These are phyloP conservation scores for Sitophilus oryzae DNA, from an alignment of 1,140 invertebrate species.

Conservation along the genomic window DNA sequence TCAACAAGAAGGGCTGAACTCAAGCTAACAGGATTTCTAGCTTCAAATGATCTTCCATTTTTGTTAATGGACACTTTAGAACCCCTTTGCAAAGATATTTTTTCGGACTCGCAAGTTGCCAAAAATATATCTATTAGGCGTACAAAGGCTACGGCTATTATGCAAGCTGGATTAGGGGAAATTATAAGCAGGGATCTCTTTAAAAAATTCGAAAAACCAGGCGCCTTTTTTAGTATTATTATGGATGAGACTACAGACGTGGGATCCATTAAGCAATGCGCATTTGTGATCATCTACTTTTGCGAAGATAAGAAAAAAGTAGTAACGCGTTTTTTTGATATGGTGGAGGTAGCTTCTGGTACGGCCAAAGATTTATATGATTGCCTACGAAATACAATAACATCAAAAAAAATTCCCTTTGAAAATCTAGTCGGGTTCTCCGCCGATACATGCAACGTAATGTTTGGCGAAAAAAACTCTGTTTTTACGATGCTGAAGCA, in stretches of 20 bases:
- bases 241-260: slow-evolving; percentile 3
- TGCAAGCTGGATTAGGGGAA: too few species aligned
- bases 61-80: too few species aligned
- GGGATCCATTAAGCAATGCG: neutral
- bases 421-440: slow-evolving; percentile 38
- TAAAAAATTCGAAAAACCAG: too few species aligned
- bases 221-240: slow-evolving; percentile 1
- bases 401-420: slow-evolving; percentile 31
- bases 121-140: too few species aligned
- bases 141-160: too few species aligned
- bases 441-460: slow-evolving; percentile 40
- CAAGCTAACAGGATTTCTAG: too few species aligned
- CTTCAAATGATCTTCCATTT: too few species aligned
- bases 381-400: slow-evolving; percentile 22
- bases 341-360: slow-evolving; percentile 24
- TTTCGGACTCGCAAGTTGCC: too few species aligned
- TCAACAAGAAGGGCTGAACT: too few species aligned
- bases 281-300: slow-evolving; percentile 13
- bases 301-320: neutral
- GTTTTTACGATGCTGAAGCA: slow-evolving; percentile 14
- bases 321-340: slow-evolving; percentile 20
- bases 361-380: slow-evolving; percentile 23
- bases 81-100: too few species aligned
- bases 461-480: slow-evolving; percentile 39
- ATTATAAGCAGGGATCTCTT: too few species aligned